Conservation (phyloP, 2,888 invertebrate species). For the Microdon myrmicae region DNA sequence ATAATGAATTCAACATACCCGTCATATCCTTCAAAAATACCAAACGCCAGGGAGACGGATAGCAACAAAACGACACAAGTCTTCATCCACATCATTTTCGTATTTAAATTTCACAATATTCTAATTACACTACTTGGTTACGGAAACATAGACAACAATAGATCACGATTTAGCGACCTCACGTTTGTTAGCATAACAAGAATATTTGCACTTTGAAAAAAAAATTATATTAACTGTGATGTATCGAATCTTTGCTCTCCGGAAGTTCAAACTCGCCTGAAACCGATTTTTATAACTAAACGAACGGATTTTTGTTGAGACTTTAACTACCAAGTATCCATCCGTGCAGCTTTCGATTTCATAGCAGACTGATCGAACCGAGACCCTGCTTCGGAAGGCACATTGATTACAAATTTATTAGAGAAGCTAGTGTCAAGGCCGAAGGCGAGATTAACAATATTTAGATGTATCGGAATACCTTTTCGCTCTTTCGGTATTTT, state of each 20-base stretch:
- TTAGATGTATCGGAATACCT: conserved; percentile 37
- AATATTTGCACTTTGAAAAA: too few relatives aligned
- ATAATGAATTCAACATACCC: conserved; percentile 34
- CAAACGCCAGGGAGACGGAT: conserved; percentile 23
- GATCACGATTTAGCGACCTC: conserved; percentile 17
- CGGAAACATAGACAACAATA: conserved; percentile 10
- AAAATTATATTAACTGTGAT: too few relatives aligned
- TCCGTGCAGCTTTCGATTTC: conserved; percentile 62
- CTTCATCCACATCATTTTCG: conserved; percentile 29
- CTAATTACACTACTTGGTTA: conserved; percentile 17
- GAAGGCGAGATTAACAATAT: conserved; percentile 45
- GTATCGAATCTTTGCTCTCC: conserved; percentile 14
- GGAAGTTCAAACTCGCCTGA: conserved; percentile 15
- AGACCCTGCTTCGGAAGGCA: conserved; percentile 58
- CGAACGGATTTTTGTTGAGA: conserved; percentile 7
- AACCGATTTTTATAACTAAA: conserved; percentile 14
- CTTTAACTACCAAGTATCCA: conserved; percentile 46
- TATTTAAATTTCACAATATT: conserved; percentile 6
- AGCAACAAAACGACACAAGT: conserved; percentile 33
- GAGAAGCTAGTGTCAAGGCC: conserved; percentile 66
- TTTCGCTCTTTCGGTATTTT: conserved; percentile 3
- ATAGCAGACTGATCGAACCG: conserved; percentile 60
- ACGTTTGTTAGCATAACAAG: conserved; percentile 22
- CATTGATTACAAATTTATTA: conserved; percentile 50
- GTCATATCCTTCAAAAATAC: conserved; percentile 43